A percentile compares a stretch with the other conserved stretches of the same genome.
Evolutionary conservation across 2,888 invertebrate species (phyloP).

Genomic region (Hydraecia micacea): DNA sequence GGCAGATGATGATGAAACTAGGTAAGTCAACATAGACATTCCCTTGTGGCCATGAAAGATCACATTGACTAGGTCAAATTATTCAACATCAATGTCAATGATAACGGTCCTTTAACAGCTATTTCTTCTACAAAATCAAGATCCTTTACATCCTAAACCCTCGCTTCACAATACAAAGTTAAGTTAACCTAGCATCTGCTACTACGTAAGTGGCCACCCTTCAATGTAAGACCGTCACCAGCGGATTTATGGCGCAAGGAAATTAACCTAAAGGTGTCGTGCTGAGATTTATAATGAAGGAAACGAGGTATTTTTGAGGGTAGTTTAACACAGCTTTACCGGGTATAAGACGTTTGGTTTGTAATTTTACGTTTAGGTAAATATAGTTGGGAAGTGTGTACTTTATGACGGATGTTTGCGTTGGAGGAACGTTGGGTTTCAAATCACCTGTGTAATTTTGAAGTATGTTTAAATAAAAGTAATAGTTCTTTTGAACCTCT

Average conservation of each 20-base stretch:
- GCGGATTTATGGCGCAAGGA: conserved; percentile 83
- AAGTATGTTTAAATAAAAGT: neutral
- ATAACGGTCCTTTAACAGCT: conserved; percentile 8
- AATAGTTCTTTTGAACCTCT: neutral
- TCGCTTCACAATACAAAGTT: conserved; percentile 43
- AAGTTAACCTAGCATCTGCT: conserved; percentile 50
- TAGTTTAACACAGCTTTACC: conserved; percentile 74
- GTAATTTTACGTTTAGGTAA: conserved; percentile 41
- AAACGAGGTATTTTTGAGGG: conserved; percentile 84
- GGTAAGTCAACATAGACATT: neutral
- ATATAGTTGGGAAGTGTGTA: conserved; percentile 10
- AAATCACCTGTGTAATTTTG: conserved; percentile 10
- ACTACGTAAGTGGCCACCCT: conserved; percentile 63
- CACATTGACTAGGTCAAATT: neutral
- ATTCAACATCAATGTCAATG: neutral
- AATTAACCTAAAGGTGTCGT: conserved; percentile 86
- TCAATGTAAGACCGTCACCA: conserved; percentile 67
- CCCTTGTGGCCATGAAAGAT: neutral
- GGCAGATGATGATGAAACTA: too few relatives aligned
- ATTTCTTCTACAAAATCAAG: conserved; percentile 4
- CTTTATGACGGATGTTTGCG: conserved; percentile 21
- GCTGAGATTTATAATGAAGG: conserved; percentile 85
- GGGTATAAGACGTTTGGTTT: conserved; percentile 48
- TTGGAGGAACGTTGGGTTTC: neutral
- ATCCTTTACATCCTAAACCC: conserved; percentile 27